These are phyloP conservation scores for Drosophila parabipectinata DNA, from an alignment of 1,140 invertebrate genomes.

Conservation along the genomic window DNA sequence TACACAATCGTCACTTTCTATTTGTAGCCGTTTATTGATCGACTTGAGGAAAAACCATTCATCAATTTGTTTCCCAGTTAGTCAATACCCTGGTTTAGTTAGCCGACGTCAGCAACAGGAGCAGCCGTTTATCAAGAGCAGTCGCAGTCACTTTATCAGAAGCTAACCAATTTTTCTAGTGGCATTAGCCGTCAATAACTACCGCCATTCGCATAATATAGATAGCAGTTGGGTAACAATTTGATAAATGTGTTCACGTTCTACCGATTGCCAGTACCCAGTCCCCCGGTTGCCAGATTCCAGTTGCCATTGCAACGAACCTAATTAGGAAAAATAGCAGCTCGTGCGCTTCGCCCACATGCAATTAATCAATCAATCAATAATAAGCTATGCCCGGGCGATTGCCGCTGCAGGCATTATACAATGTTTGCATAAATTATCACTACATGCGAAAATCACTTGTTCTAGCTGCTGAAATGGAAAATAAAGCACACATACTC, in stretches of 20 bases:
- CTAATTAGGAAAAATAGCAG: constrained; percentile 51
- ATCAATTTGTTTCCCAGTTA: constrained; percentile 38
- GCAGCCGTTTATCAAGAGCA: constrained; percentile 37
- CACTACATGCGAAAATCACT: constrained; percentile 32
- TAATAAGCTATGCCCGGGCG: constrained; percentile 11
- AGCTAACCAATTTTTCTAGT: constrained; percentile 47
- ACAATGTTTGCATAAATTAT: constrained; percentile 56
- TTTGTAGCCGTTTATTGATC: constrained; percentile 23
- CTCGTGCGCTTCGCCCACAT: neutral
- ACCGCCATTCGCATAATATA: constrained; percentile 53
- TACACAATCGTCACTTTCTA: constrained; percentile 19
- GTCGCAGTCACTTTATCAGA: constrained; percentile 49
- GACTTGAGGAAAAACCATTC: constrained; percentile 47
- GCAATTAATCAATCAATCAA: constrained; percentile 61
- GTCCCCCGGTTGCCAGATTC: neutral
- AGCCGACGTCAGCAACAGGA: constrained; percentile 33
- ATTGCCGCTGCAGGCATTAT: constrained; percentile 27
- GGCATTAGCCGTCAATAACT: constrained; percentile 59
- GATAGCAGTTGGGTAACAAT: constrained; percentile 43
- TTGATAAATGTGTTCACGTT: constrained; percentile 52
- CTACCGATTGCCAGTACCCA: neutral
- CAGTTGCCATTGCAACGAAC: constrained; percentile 8
- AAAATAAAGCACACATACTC: neutral
- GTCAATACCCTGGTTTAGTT: constrained; percentile 13
- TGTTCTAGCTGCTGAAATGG: constrained; percentile 16